These are phyloP conservation scores for Cacatua alba DNA, from an alignment of 2,113 vertebrate species.

Conservation along the genomic window DNA sequence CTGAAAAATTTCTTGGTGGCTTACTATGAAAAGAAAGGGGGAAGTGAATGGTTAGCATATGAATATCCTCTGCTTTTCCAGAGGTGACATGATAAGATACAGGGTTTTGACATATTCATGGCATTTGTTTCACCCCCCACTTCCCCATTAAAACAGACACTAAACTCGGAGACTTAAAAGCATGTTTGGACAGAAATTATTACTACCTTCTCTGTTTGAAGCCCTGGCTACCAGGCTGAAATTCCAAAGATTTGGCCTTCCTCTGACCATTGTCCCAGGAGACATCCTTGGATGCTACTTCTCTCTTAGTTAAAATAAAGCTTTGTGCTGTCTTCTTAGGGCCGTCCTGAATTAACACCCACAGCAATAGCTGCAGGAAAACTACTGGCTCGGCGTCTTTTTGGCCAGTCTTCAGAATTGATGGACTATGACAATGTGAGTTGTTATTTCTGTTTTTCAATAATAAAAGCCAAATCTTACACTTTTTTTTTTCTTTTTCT, in stretches of 20 bases:
- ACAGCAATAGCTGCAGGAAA: conserved; percentile 90
- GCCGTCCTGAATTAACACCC: conserved; percentile 92
- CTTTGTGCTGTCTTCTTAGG: conserved; percentile 71
- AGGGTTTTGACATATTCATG: neutral
- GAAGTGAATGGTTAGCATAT: neutral
- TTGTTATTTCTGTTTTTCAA: neutral
- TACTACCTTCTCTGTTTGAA: neutral
- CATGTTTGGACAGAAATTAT: neutral
- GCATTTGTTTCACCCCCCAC: neutral
- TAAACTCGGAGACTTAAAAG: neutral
- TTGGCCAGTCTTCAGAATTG: conserved; percentile 75
- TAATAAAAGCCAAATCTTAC: neutral
- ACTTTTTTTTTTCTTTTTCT: neutral
- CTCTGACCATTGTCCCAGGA: neutral
- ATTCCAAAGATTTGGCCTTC: conserved; percentile 21
- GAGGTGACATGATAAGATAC: neutral
- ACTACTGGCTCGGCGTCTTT: conserved; percentile 86
- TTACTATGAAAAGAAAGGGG: neutral
- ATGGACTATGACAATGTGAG: conserved; percentile 95
- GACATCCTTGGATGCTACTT: neutral
- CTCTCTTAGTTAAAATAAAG: neutral
- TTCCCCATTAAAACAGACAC: neutral
- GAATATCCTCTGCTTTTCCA: neutral
- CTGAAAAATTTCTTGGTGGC: neutral
- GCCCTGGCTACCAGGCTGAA: neutral